Percentiles rank a stretch among this genome's conserved stretches.
phyloP scores from a whole-genome alignment of 2,888 invertebrate genomes.

The Pheosia gnoma region DNA sequence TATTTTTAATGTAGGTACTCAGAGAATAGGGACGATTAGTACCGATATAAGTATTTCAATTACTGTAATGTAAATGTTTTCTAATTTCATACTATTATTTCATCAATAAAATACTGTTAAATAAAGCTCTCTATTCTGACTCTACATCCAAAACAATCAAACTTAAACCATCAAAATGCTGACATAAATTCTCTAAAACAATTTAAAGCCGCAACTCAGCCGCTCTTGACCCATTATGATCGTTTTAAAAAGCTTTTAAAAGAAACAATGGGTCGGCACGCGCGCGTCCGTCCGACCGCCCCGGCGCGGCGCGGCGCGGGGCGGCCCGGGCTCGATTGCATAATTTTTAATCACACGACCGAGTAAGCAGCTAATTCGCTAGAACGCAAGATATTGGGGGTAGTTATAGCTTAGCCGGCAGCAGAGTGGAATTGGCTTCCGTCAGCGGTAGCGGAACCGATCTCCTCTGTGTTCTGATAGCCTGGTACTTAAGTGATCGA shows the following conservation, averaged over 20 bases:
- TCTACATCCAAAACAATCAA: background rate
- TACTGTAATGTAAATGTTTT: no score
- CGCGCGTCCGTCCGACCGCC: constrained; percentile 59
- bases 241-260: constrained; percentile 72
- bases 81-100: background rate
- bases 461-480: constrained; percentile 46
- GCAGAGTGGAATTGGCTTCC: constrained; percentile 55
- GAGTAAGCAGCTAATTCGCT: constrained; percentile 81
- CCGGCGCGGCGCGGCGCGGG: no score
- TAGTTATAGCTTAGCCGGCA: constrained; percentile 61
- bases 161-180: constrained; percentile 9
- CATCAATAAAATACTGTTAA: background rate
- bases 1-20: no score
- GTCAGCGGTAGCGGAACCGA: constrained; percentile 55
- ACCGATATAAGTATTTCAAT: no score
- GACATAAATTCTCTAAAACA: constrained; percentile 26
- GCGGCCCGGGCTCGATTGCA: constrained; percentile 60
- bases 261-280: constrained; percentile 62
- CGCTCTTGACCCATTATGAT: constrained; percentile 55
- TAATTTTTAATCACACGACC: constrained; percentile 83
- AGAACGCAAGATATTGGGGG: constrained; percentile 70
- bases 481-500: constrained; percentile 27
- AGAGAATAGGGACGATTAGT: no score
- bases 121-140: background rate
- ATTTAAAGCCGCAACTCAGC: constrained; percentile 36